Base-by-base conservation (phyloP, 2,113 vertebrate species). In the Paralichthys olivaceus region DNA sequence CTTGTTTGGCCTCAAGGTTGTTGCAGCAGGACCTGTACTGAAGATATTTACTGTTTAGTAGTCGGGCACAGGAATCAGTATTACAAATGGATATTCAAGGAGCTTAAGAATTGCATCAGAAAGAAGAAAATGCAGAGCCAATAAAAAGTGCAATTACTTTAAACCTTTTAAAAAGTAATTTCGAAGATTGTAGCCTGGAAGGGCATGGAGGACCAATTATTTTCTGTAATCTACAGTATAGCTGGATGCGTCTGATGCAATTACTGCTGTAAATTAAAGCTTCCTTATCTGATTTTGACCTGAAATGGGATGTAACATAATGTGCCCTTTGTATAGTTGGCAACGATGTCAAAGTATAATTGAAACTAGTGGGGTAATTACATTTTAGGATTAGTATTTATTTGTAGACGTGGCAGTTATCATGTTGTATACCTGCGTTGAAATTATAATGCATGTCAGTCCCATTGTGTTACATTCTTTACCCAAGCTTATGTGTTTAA, bases 1-100 rank as follows among this genome's bases (percentile, higher is more conserved):
- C 8, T 34, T 47, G 49, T 75, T 64, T 70, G 51, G 79, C 72
- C 60, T 56, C 47, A 17, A n/a, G 70, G 19, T 66, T 77, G 56
- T 49, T 1, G 7, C 55, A 19, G 28, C 61, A 13, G 0, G 8
- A 22, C 40, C 20, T 40, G 32, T 80, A 78, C 83, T 83, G 8
- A 57, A 77, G 47, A 78, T 79, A 69, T 65, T 69, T 66, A 40
- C 32, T 28, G 25, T 13, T 22, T 26, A 66, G 26, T 45, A 61
- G 69, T 73, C 5, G 59, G 54, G 60, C 58, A 43, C 9, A 19
- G n/a, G 5, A 77, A 62, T 53, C 63, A n/a, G 22, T 12, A 13
- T 26, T 37, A 43, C 3, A 57, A 47, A 58, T 29, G 45, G 14
- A 68, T 29, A 26, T 54, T 74, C 7, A 12, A 75, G 47, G 17